Evolutionary conservation across 1,140 invertebrate species (phyloP).

Genomic region (Drosophila bipectinata): DNA sequence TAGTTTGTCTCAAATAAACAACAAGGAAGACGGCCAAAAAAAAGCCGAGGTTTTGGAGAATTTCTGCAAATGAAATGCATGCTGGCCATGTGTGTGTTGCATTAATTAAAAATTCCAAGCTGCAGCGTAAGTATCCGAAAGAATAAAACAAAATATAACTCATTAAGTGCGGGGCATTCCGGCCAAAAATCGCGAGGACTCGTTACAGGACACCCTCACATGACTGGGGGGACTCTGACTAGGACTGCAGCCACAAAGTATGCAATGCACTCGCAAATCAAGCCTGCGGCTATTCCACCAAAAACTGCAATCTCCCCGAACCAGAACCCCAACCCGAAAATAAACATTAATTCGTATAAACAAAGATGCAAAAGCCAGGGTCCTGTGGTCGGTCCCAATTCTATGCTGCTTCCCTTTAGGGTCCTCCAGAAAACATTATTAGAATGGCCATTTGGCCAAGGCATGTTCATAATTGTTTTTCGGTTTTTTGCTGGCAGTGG

Average conservation of each 20-base stretch:
- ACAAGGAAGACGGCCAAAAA: constrained; percentile 28
- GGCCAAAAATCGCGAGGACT: constrained; percentile 43
- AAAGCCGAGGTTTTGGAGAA: constrained; percentile 20
- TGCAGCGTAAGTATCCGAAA: constrained; percentile 41
- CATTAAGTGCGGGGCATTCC: constrained; percentile 74
- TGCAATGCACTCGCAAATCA: constrained; percentile 83
- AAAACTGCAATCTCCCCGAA: constrained; percentile 61
- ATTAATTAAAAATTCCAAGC: constrained; percentile 78
- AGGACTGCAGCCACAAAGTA: constrained; percentile 63
- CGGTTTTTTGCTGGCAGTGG: background rate
- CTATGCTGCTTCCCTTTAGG: background rate
- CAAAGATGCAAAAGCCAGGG: constrained; percentile 19
- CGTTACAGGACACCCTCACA: background rate
- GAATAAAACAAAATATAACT: constrained; percentile 65
- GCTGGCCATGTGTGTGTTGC: constrained; percentile 44
- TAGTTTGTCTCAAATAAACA: constrained; percentile 46
- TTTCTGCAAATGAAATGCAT: constrained; percentile 60
- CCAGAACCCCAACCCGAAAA: constrained; percentile 10
- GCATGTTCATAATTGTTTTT: constrained; percentile 6
- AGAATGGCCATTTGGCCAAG: constrained; percentile 6
- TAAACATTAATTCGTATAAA: constrained; percentile 16
- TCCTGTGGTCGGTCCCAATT: background rate
- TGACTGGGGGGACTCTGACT: background rate
- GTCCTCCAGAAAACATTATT: constrained; percentile 8
- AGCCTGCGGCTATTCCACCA: constrained; percentile 62